These are phyloP conservation scores for Hybognathus amarus DNA, from an alignment of 2,797 vertebrate species.

Conservation along the genomic window DNA sequence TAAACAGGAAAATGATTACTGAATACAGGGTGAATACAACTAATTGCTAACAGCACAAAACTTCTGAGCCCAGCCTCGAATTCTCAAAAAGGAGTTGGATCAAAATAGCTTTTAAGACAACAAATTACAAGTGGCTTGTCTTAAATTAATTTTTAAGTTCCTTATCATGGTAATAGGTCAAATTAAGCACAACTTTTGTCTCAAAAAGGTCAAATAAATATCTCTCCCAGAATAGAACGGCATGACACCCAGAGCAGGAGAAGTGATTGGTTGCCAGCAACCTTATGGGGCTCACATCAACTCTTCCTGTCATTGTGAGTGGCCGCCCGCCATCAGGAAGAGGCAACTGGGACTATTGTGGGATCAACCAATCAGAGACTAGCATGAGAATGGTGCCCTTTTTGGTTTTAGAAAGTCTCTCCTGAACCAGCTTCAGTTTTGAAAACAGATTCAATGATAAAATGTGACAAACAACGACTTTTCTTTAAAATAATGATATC, in stretches of 20 bases:
- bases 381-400: conserved; percentile 48
- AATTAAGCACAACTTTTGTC: background rate
- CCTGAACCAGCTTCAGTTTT: background rate
- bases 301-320: conserved; percentile 78
- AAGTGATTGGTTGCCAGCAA: background rate
- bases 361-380: conserved; percentile 65
- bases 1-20: background rate
- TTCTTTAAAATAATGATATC: background rate
- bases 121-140: background rate
- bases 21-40: background rate
- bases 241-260: background rate
- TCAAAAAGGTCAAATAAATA: conserved; percentile 23
- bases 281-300: conserved; percentile 59
- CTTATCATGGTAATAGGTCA: background rate
- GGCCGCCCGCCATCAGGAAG: conserved; percentile 72
- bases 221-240: background rate
- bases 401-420: conserved; percentile 41
- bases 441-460: background rate
- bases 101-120: background rate
- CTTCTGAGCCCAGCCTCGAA: background rate
- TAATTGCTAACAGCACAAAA: background rate
- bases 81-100: background rate
- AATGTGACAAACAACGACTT: background rate
- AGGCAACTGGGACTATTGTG: conserved; percentile 55
- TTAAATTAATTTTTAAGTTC: background rate